phyloP scores from a whole-genome alignment of 2,113 vertebrate genomes.

The Ptilonorhynchus violaceus region DNA sequence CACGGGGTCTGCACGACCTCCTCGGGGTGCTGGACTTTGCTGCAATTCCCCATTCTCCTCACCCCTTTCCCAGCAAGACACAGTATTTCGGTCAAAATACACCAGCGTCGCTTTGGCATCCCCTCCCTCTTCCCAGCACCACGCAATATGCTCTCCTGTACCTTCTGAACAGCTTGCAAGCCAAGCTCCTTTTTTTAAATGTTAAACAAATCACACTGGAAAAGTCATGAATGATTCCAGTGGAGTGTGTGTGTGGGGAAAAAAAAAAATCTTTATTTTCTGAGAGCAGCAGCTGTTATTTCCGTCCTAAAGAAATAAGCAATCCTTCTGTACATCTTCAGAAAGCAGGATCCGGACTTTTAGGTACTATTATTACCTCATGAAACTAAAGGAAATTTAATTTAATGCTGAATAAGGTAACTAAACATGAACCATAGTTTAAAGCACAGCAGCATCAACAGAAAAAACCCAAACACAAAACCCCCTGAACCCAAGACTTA shows the following conservation, averaged over 20 bases:
- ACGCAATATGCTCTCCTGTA: neutral
- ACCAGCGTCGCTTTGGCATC: neutral
- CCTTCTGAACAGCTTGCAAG: neutral
- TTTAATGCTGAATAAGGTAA: neutral
- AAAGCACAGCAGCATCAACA: neutral
- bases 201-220: neutral
- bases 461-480: neutral
- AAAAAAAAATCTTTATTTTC: neutral
- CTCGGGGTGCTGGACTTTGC: accelerated
- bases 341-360: neutral
- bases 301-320: neutral
- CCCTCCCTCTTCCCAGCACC: accelerated
- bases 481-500: neutral
- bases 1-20: accelerated
- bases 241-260: neutral
- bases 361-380: neutral
- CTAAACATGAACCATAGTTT: neutral
- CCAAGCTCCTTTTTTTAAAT: neutral
- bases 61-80: neutral
- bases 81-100: accelerated
- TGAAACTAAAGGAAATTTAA: neutral
- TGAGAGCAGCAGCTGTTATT: neutral
- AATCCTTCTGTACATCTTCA: neutral
- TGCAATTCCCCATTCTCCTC: accelerated
- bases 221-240: neutral